A percentile compares a stretch with the other conserved stretches of the same genome.
Evolutionary conservation across 2,797 vertebrate genomes (phyloP).

Genomic region (Carapus acus): DNA sequence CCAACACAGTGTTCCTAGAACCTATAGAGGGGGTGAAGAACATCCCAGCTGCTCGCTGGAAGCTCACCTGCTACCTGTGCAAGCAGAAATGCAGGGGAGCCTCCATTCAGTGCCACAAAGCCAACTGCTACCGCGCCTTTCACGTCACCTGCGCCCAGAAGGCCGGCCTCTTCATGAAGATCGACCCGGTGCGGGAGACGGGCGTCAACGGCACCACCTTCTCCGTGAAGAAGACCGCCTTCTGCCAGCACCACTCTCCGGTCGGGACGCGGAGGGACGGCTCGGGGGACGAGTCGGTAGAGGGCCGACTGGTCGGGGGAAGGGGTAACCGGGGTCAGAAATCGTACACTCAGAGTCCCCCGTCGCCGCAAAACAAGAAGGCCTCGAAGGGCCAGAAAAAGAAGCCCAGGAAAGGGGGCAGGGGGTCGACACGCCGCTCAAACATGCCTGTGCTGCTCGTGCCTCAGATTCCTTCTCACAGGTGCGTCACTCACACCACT

Average conservation of each 20-base stretch:
- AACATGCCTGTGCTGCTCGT: slow-evolving; percentile 80
- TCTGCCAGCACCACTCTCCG: slow-evolving; percentile 89
- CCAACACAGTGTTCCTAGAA: slow-evolving; percentile 96
- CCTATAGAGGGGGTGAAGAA: slow-evolving; percentile 95
- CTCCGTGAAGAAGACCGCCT: slow-evolving; percentile 96
- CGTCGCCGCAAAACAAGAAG: slow-evolving; percentile 74
- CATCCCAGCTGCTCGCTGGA: slow-evolving; percentile 94
- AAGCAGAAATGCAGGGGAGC: slow-evolving; percentile 94
- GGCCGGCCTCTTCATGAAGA: slow-evolving; percentile 97
- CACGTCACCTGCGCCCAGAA: slow-evolving; percentile 95
- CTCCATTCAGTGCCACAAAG: slow-evolving; percentile 98
- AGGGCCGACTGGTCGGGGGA: slow-evolving; percentile 68
- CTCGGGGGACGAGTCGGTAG: slow-evolving; percentile 73
- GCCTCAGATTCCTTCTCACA: slow-evolving; percentile 91
- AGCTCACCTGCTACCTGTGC: slow-evolving; percentile 94
- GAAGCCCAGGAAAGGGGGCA: slow-evolving; percentile 77
- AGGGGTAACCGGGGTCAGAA: slow-evolving; percentile 72
- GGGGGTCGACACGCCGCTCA: slow-evolving; percentile 62
- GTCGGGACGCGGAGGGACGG: slow-evolving; percentile 67
- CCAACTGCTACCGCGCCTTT: slow-evolving; percentile 97
- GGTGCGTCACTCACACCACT: slow-evolving; percentile 68
- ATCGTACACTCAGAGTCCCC: slow-evolving; percentile 72
- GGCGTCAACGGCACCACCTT: slow-evolving; percentile 89
- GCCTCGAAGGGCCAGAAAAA: slow-evolving; percentile 71
- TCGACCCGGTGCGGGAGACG: slow-evolving; percentile 92